Evolutionary conservation across 2,797 vertebrate genomes (phyloP).

Genomic region (Microhierax caerulescens): DNA sequence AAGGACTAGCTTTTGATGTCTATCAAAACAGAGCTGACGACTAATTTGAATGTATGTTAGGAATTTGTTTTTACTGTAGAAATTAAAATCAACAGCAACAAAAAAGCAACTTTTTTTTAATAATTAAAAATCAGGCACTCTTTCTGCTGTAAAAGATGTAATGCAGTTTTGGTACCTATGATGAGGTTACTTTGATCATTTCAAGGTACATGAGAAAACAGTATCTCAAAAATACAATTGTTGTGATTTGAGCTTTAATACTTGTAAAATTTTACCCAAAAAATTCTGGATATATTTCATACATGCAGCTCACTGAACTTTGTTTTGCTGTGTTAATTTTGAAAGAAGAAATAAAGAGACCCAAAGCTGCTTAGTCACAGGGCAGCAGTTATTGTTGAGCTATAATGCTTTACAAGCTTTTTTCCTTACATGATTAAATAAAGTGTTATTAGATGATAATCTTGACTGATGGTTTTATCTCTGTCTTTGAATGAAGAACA

Average conservation of each 20-base stretch:
- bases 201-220: not conserved
- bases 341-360: not conserved
- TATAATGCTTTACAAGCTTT: not conserved
- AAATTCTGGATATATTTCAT: not conserved
- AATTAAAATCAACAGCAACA: not conserved
- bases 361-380: not conserved
- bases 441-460: not conserved
- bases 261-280: not conserved
- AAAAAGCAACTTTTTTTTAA: not conserved
- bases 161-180: not conserved
- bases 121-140: not conserved
- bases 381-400: not conserved
- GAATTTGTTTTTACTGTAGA: not conserved
- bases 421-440: not conserved
- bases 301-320: not conserved
- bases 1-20: not conserved
- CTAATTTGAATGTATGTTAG: not conserved
- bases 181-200: not conserved
- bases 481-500: not conserved
- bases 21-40: not conserved
- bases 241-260: not conserved
- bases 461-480: not conserved
- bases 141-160: not conserved
- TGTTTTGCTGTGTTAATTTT: not conserved
- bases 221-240: not conserved